Evolutionary conservation across 2,113 vertebrate species (phyloP), one percentile per base, ranked within the genome.

Genomic region (Oreochromis tanganicae): DNA sequence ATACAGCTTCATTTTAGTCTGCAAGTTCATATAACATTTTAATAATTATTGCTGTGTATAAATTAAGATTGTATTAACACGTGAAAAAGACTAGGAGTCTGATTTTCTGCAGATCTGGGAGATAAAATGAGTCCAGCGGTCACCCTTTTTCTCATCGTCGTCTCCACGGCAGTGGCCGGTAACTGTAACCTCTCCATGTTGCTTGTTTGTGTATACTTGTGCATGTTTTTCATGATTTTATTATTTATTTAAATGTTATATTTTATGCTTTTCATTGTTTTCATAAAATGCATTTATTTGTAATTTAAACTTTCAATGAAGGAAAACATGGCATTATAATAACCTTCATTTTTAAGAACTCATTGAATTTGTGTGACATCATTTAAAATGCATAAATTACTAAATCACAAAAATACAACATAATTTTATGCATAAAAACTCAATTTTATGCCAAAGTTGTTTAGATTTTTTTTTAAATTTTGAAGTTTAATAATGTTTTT

Each of bases 341-440:
- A 27, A 57, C 21, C 55, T 56, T 56, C 9, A n/a, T 2, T n/a
- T 54, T 54, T n/a, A n/a, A 54, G 19, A 54, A n/a, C 38, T 41
- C 38, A 27, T n/a, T n/a, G 27, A 27, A 27, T 3, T 27, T n/a
- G n/a, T n/a, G n/a, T n/a, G n/a, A n/a, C n/a, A n/a, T n/a, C n/a
- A n/a, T n/a, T n/a, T n/a, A n/a, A n/a, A n/a, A n/a, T n/a, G n/a
- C n/a, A n/a, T n/a, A n/a, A n/a, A n/a, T n/a, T n/a, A n/a, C n/a
- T n/a, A n/a, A n/a, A n/a, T n/a, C n/a, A n/a, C 21, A 57, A 4
- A 27, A 27, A 57, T 57, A 2, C 55, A 57, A 57, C 21, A 56
- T 7, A 7, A 56, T 0, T 56, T 3, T 14, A 56, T 56, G 0
- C 55, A 56, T 27, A 27, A 57, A 57, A 57, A 27, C 21, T 57